Evolutionary conservation across 2,113 vertebrate genomes (phyloP), one percentile per base, ranked within the genome.

Genomic region (Dromaius novaehollandiae): DNA sequence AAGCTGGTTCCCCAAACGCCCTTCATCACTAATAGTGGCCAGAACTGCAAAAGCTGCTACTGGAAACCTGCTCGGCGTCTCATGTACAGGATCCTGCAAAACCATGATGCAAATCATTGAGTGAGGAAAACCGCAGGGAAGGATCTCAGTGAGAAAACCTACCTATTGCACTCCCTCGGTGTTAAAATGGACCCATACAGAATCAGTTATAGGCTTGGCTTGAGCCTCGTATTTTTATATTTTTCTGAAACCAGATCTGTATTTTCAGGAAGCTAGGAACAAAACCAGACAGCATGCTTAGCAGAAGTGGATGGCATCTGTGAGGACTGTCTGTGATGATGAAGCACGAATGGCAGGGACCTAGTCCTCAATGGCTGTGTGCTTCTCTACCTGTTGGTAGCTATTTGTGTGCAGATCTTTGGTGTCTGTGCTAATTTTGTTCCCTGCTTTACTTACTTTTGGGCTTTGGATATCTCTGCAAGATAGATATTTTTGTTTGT

Each of bases 1-100:
- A 42, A 64, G 11, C 26, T 19, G 26, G 9, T 1, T 78, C 21
- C 25, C 26, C 36, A 11, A n/a, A 46, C 6, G 58, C 50, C 26
- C 13, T 48, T n/a, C 24, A 15, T 30, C 1, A 0, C 26, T 44
- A 0, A 2, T 9, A 13, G 2, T 20, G 34, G 51, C 36, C 46
- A 75, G 50, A 61, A 30, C 21, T 20, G 24, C 42, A 81, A 21
- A 64, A 93, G 20, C n/a, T 38, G 22, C 76, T 74, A 6, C 26
- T 30, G 46, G 55, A 53, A 83, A 70, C 40, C 20, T 65, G 20
- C 51, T 76, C 0, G 0, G 9, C 38, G 71, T 44, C 21, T 60
- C 38, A 22, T 40, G 73, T 61, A 7, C 28, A 56, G 30, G n/a
- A 32, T 48, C 28, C 25, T 61, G 22, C 40, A 76, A 86, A 89